phyloP scores from a whole-genome alignment of 2,888 invertebrate species.

The Bimastos eiseni region DNA sequence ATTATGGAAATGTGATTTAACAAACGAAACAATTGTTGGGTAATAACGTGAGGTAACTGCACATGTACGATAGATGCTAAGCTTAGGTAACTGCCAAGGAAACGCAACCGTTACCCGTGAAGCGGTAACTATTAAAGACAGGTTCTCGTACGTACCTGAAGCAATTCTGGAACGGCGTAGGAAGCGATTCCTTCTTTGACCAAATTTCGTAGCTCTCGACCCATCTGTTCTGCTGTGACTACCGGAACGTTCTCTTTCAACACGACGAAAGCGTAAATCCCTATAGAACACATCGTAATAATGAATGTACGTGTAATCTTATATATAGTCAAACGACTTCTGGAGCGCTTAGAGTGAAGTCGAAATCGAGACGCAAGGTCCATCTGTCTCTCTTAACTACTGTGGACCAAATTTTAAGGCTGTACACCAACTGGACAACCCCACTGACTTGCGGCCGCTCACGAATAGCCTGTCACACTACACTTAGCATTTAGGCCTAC shows the following conservation, averaged over 20 bases:
- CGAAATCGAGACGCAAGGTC: no score
- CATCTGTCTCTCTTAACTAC: no score
- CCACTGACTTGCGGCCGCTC: no score
- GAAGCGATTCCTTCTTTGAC: constrained; percentile 62
- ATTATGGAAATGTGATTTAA: neutral
- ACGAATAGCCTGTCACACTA: no score
- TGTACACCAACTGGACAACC: no score
- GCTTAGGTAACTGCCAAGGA: neutral
- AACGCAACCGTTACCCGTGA: neutral
- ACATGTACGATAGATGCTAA: neutral
- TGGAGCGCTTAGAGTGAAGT: no score
- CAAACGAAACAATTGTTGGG: neutral
- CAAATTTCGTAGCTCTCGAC: constrained; percentile 52
- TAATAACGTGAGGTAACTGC: neutral
- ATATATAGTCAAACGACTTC: neutral
- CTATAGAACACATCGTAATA: constrained; percentile 42
- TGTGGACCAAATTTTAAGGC: no score
- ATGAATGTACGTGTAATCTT: no score
- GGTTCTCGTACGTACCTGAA: constrained; percentile 57
- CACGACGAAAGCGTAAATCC: constrained; percentile 64
- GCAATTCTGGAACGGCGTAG: constrained; percentile 65
- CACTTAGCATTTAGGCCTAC: no score
- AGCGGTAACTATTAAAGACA: neutral
- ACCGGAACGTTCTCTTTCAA: constrained; percentile 53
- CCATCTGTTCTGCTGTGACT: constrained; percentile 49